These are phyloP conservation scores for Wiebesia pumilae DNA, from an alignment of 1,140 invertebrate species.

Conservation along the genomic window DNA sequence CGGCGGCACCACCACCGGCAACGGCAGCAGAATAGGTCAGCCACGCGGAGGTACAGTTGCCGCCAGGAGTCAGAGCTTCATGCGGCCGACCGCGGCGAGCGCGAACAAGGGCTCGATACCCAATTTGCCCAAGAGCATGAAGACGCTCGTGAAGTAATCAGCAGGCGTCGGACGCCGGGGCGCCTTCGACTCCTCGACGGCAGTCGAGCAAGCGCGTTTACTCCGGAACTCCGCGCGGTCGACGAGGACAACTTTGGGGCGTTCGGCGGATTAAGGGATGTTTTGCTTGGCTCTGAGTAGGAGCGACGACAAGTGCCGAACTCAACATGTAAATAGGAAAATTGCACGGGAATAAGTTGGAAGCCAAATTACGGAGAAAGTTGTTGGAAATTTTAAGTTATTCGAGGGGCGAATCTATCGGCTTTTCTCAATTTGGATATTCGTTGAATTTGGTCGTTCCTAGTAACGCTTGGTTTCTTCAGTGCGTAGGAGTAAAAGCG, in stretches of 20 bases:
- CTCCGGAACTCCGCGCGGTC: neutral
- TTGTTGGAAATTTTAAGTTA: neutral
- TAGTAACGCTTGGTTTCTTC: neutral
- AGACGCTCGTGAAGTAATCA: conserved; percentile 59
- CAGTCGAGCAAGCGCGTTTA: neutral
- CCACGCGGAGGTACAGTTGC: conserved; percentile 49
- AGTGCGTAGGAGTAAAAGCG: neutral
- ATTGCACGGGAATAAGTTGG: neutral
- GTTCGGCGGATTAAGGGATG: neutral
- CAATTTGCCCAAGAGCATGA: conserved; percentile 71
- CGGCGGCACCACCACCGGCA: neutral
- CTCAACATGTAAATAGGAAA: neutral
- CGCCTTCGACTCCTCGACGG: neutral
- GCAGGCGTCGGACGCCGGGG: neutral
- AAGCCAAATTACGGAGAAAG: neutral
- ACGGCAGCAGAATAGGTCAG: conserved; percentile 46
- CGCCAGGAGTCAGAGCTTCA: conserved; percentile 75
- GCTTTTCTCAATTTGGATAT: neutral
- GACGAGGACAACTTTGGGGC: neutral
- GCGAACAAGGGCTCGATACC: conserved; percentile 77
- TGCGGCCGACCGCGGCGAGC: conserved; percentile 79
- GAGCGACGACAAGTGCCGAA: neutral
- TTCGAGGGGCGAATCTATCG: neutral
- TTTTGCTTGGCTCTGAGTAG: neutral
- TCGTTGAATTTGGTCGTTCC: neutral